These are phyloP conservation scores for Progne subis DNA, from an alignment of 2,113 vertebrate genomes.

Conservation along the genomic window DNA sequence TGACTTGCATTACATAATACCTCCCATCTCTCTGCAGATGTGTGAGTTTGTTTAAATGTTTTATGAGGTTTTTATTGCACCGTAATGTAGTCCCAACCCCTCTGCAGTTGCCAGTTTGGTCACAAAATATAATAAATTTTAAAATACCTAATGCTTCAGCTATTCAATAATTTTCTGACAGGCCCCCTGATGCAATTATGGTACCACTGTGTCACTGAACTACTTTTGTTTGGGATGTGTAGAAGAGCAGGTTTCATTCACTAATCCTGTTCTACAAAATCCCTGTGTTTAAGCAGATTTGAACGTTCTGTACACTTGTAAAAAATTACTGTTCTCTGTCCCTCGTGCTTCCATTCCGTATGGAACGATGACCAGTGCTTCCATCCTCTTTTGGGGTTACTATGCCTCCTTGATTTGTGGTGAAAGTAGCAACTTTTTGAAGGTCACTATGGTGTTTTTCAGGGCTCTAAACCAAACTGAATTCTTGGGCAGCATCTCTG, in stretches of 20 bases:
- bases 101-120: slow-evolving; percentile 66
- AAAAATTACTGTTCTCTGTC: not conserved
- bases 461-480: not conserved
- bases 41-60: slow-evolving; percentile 73
- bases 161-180: slow-evolving; percentile 60
- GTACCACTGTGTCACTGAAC: not conserved
- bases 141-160: slow-evolving; percentile 64
- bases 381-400: not conserved
- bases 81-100: slow-evolving; percentile 50
- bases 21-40: slow-evolving; percentile 76
- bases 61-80: slow-evolving; percentile 72
- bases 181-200: not conserved
- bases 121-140: slow-evolving; percentile 65
- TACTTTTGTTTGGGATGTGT: slow-evolving; percentile 18
- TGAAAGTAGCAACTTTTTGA: not conserved
- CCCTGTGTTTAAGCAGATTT: not conserved
- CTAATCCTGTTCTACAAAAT: not conserved
- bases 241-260: not conserved
- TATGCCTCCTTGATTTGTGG: not conserved
- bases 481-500: not conserved
- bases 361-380: not conserved
- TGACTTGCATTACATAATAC: slow-evolving; percentile 74
- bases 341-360: too few species aligned
- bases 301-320: not conserved
- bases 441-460: not conserved